Base-by-base conservation (phyloP, 2,797 vertebrate genomes). In the Macropus fuliginosus region DNA sequence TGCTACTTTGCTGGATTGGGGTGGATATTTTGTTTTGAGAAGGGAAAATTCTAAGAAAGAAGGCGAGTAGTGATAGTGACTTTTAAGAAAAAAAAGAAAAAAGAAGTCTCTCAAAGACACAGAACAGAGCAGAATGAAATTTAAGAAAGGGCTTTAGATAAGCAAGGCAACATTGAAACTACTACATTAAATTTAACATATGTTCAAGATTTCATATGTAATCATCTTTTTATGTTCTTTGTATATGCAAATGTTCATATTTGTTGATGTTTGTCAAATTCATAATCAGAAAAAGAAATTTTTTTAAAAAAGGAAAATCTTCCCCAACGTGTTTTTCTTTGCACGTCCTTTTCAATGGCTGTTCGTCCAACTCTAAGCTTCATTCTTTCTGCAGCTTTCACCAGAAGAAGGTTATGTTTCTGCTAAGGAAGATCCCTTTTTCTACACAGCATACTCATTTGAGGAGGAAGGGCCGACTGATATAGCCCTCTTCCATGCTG, bases 361-460 rank as follows among this genome's bases (percentile, higher is more conserved):
- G 95, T 55, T 97, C 94, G 95, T 97, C 94, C 97, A 87, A 98
- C 96, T 93, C 98, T 97, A 97, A 97, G 97, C 98, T 98, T 98
- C 98, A 28, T 99, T 99, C 96, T 99, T 98, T 99, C 99, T 98
- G 98, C 99, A 99, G 99, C 99, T 99, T 98, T 99, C 99, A 97
- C 99, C 99, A 98, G 99, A 99, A 98, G 99, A 99, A 98, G 99
- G 99, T 97, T 99, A 98, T 98, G 98, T 99, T 96, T 99, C 99
- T 98, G 99, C 99, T 98, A 99, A 99, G 98, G 99, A 99, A 98
- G 99, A 99, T 97, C 98, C 99, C 98, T 99, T 99, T 99, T 99
- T 99, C 98, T 99, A 99, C 99, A 98, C 98, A 98, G 98, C 97
- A 98, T 99, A 99, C 98, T 98, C 99, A 98, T 98, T 99, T 98